phyloP scores from a whole-genome alignment of 2,888 invertebrate genomes.

The Cryptops parisi region DNA sequence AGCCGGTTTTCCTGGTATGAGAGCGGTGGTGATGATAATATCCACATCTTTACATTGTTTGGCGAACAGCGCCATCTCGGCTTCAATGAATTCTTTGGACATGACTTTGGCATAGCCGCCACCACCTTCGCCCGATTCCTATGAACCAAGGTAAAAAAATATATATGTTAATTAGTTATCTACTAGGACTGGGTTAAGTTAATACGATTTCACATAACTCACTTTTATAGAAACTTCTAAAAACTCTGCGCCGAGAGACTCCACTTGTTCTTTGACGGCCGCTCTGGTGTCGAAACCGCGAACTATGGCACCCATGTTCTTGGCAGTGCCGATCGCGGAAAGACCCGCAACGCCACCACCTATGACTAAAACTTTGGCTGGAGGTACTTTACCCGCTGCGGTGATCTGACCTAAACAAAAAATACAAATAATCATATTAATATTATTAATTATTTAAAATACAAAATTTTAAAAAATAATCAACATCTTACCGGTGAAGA shows the following conservation, averaged over 20 bases:
- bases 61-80: constrained; percentile 73
- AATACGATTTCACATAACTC: constrained; percentile 16
- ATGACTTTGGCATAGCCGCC: constrained; percentile 76
- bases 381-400: constrained; percentile 57
- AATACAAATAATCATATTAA: not conserved
- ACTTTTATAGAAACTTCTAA: constrained; percentile 61
- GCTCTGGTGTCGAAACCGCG: constrained; percentile 74
- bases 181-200: not conserved
- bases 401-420: constrained; percentile 34
- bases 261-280: constrained; percentile 68
- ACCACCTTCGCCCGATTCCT: constrained; percentile 41
- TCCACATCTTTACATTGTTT: constrained; percentile 72
- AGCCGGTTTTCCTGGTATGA: constrained; percentile 74
- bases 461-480: not conserved
- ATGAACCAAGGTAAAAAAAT: constrained; percentile 9
- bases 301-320: constrained; percentile 78
- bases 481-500: constrained; percentile 54
- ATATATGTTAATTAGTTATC: not conserved
- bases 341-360: constrained; percentile 83
- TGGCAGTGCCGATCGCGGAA: constrained; percentile 67
- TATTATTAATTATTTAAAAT: not conserved
- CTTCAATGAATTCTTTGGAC: constrained; percentile 69
- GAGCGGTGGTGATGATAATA: constrained; percentile 73
- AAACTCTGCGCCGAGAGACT: constrained; percentile 77
- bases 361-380: constrained; percentile 71